Conservation (phyloP, 2,797 vertebrate species). For the Sphenopsis melanotis region DNA sequence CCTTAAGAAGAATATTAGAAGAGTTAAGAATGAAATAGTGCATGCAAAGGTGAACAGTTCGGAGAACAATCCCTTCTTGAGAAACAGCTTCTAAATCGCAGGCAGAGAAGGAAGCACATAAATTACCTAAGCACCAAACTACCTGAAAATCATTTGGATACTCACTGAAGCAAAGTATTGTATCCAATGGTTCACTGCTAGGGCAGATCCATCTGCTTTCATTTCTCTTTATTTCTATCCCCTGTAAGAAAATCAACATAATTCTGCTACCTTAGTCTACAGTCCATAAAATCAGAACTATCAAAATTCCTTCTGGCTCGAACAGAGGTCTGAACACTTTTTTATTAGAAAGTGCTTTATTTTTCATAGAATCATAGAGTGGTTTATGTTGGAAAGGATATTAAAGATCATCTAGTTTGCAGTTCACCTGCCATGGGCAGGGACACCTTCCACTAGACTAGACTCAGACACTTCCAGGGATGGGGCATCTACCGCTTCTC, state of each 20-base stretch:
- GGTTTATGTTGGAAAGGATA: background rate
- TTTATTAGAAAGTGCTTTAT: slow-evolving; percentile 15
- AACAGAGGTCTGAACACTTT: background rate
- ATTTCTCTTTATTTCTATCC: slow-evolving; percentile 34
- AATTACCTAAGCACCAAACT: slow-evolving; percentile 64
- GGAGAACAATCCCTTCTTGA: slow-evolving; percentile 37
- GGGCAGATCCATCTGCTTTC: slow-evolving; percentile 51
- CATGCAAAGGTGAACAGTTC: slow-evolving; percentile 48
- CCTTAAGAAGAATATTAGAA: slow-evolving; percentile 44
- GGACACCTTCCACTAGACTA: background rate
- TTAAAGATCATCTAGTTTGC: background rate
- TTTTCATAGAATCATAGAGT: background rate
- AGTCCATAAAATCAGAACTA: slow-evolving; percentile 56
- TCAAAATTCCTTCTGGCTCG: slow-evolving; percentile 32
- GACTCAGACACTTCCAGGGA: background rate
- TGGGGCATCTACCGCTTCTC: background rate
- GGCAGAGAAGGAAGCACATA: slow-evolving; percentile 53
- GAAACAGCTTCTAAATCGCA: slow-evolving; percentile 46
- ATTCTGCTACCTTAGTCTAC: background rate
- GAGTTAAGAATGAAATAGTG: slow-evolving; percentile 29
- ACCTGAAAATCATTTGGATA: slow-evolving; percentile 63
- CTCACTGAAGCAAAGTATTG: slow-evolving; percentile 45
- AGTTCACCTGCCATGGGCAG: background rate
- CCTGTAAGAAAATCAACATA: slow-evolving; percentile 41
- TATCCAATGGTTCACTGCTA: slow-evolving; percentile 40